These are phyloP conservation scores for Sarotherodon lohbergeri DNA, from an alignment of 2,113 vertebrate species.

Conservation along the genomic window DNA sequence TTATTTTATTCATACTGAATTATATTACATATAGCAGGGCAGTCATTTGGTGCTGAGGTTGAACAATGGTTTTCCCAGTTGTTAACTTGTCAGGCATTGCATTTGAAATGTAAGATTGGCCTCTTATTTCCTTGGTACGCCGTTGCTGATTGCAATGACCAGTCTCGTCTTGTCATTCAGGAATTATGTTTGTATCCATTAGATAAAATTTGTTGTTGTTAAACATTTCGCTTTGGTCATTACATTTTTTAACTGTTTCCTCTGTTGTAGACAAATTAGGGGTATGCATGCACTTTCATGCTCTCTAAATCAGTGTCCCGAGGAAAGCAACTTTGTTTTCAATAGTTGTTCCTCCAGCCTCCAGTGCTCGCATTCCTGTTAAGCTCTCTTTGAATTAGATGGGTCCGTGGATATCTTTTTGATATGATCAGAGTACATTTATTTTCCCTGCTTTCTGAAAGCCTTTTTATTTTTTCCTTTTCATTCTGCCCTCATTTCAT, in stretches of 20 bases:
- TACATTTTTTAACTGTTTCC: not conserved
- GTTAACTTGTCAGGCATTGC: not conserved
- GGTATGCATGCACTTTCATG: not conserved
- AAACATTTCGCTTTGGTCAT: not conserved
- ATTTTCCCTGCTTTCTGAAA: conserved; percentile 24
- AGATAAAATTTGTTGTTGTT: not conserved
- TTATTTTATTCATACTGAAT: not conserved
- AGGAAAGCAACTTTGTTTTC: not conserved
- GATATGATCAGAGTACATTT: conserved; percentile 40
- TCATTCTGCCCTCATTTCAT: conserved; percentile 48
- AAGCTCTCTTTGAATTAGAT: not conserved
- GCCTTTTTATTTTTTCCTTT: conserved; percentile 49
- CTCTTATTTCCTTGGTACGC: not conserved
- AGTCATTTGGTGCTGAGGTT: not conserved
- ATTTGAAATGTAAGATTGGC: not conserved
- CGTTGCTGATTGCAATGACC: not conserved
- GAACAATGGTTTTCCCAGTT: not conserved
- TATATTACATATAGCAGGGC: not conserved
- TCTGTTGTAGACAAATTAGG: not conserved
- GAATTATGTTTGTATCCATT: not conserved
- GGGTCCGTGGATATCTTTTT: conserved; percentile 5
- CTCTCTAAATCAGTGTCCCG: not conserved
- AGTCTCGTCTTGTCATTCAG: not conserved
- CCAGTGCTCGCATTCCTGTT: not conserved
- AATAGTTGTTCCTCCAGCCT: not conserved